Evolutionary conservation across 2,113 vertebrate genomes (phyloP), one percentile per base, ranked within the genome.

Genomic region (Istiophorus platypterus): DNA sequence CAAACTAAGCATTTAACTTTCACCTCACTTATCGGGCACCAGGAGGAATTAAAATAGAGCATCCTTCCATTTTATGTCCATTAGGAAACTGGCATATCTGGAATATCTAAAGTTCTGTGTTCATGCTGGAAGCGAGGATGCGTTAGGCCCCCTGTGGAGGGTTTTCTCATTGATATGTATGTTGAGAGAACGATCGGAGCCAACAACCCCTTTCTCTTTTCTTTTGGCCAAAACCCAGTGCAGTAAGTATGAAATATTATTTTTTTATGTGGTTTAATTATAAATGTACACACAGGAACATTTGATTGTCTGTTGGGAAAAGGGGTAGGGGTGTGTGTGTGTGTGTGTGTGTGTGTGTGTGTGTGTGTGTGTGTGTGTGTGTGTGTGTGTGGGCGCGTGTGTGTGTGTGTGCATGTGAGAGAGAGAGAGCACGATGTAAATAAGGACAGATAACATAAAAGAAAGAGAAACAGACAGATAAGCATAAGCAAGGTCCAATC

Each of bases 1-100:
- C 88, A 87, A 92, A 31, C 47, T 14, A 78, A 87, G 81, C 69
- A 63, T 67, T 73, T 78, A 49, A 70, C 66, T 79, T 81, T 86
- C 47, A 72, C 72, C 41, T 80, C 62, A 69, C 72, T 84, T 81
- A 81, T 57, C 57, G 9, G 66, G 58, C 45, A 31, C 54, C 31
- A 15, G 29, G 27, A 70, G 20, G 39, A 78, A 81, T 47, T 51
- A 1, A 70, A 45, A 49, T 27, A 64, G 29, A 54, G 69, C 18
- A 7, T 82, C 26, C 70, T 76, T 52, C 37, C 31, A 76, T 70
- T 82, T 74, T 76, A n/a, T 64, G 66, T 72, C 64, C 24, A 49
- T 6, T 3, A 72, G 70, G 63, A 86, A 81, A 75, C 78, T 51
- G 67, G 47, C 82, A 66, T 29, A 62, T 82, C 59, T 59, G 22